Evolutionary conservation across 2,113 vertebrate species (phyloP).

Genomic region (Lophotis ruficrista): DNA sequence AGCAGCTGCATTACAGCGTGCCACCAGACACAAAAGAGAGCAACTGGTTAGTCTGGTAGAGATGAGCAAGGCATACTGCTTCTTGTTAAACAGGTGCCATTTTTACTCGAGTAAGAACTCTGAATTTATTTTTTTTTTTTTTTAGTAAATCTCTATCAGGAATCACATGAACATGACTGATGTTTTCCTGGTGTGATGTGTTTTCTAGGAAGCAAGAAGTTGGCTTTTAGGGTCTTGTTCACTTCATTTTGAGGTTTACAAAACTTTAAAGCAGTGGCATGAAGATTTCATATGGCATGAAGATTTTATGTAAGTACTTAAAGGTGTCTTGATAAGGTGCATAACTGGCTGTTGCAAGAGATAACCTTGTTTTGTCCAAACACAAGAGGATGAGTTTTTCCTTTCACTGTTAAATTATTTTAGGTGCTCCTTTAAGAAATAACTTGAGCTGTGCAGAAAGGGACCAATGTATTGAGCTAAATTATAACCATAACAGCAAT

Average conservation of each 20-base stretch:
- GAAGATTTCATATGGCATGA: not conserved
- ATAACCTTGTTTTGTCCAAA: not conserved
- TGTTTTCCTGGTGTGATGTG: not conserved
- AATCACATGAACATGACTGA: not conserved
- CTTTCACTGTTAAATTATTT: not conserved
- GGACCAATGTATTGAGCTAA: not conserved
- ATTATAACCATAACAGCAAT: not conserved
- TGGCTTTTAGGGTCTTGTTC: not conserved
- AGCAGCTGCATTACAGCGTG: not conserved
- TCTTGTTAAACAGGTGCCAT: not conserved
- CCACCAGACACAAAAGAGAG: not conserved
- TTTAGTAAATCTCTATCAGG: not conserved
- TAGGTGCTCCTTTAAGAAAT: not conserved
- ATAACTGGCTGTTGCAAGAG: not conserved
- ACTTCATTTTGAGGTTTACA: not conserved
- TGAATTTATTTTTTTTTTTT: not conserved
- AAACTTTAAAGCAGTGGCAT: not conserved
- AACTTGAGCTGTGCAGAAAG: not conserved
- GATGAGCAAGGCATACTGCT: not conserved
- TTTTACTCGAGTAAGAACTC: not conserved
- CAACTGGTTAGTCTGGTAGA: not conserved
- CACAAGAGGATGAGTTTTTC: not conserved
- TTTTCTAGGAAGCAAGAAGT: not conserved
- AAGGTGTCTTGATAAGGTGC: not conserved
- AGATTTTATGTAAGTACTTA: not conserved